Evolutionary conservation across 2,888 invertebrate genomes (phyloP).

Genomic region (Mythimna impura): DNA sequence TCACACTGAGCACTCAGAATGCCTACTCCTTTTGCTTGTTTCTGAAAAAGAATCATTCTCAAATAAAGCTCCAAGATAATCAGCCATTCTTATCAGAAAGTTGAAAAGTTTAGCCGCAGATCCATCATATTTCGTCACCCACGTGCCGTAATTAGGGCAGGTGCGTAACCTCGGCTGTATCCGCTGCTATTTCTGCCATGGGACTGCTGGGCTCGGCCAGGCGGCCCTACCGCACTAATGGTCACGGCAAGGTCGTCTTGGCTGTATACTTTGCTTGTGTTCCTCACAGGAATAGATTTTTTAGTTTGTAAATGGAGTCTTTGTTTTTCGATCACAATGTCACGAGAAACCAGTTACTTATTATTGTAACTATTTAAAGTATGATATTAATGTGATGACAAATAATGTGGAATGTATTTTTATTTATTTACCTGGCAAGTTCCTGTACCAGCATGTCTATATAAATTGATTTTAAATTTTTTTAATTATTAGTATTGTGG

Average conservation of each 20-base stretch:
- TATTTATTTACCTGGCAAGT: too few species aligned
- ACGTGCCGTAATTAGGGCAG: slow-evolving; percentile 74
- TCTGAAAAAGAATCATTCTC: too few species aligned
- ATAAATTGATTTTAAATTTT: too few species aligned
- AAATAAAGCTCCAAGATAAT: slow-evolving; percentile 2
- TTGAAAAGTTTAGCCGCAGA: slow-evolving; percentile 3
- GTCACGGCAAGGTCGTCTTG: slow-evolving; percentile 61
- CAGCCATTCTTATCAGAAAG: slow-evolving; percentile 19
- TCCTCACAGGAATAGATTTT: slow-evolving; percentile 32
- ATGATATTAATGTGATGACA: too few species aligned
- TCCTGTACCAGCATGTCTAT: too few species aligned
- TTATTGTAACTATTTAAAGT: too few species aligned
- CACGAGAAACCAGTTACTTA: too few species aligned
- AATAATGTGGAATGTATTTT: too few species aligned
- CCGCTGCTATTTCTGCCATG: slow-evolving; percentile 74
- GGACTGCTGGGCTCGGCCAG: slow-evolving; percentile 53
- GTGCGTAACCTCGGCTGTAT: slow-evolving; percentile 73
- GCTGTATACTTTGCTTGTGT: slow-evolving; percentile 18
- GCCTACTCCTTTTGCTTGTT: too few species aligned
- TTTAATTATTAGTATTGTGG: too few species aligned
- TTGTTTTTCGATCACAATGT: slow-evolving; percentile 7
- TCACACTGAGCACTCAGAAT: too few species aligned
- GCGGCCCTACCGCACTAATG: slow-evolving; percentile 59
- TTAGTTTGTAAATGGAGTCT: slow-evolving; percentile 7
- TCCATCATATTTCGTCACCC: slow-evolving; percentile 46